Evolutionary conservation across 2,113 vertebrate genomes (phyloP).

Genomic region (Carlito syrichta): DNA sequence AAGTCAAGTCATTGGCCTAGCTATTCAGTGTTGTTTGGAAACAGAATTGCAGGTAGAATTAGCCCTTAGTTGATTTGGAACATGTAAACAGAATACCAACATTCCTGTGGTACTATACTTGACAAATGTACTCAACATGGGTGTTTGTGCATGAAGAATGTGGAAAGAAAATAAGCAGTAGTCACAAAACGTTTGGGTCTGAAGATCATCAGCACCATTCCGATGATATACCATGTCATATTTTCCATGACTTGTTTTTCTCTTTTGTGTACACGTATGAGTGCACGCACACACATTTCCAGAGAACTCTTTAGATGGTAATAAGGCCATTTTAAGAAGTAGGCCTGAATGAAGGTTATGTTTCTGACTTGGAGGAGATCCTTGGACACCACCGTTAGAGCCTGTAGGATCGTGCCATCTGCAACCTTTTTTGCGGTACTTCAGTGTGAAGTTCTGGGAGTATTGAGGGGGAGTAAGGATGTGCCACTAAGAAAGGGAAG

Average conservation of each 20-base stretch:
- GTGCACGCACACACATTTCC: background rate
- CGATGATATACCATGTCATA: too few species aligned
- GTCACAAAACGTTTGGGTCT: conserved; percentile 13
- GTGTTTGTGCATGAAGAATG: conserved; percentile 2
- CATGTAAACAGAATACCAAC: conserved; percentile 9
- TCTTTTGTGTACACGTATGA: background rate
- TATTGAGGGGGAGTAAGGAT: background rate
- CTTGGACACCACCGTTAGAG: background rate
- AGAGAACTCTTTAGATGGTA: background rate
- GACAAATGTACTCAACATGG: background rate
- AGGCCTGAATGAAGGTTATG: background rate
- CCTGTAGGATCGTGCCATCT: rapidly evolving
- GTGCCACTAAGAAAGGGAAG: background rate
- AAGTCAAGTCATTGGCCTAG: background rate
- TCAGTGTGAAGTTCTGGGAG: background rate
- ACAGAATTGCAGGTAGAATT: background rate
- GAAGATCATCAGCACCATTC: background rate
- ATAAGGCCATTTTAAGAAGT: background rate
- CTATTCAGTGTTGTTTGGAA: background rate
- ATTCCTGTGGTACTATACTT: conserved; percentile 17
- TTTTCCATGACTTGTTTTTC: too few species aligned
- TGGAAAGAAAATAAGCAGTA: conserved; percentile 39
- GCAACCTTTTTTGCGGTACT: background rate
- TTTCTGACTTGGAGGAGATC: background rate
- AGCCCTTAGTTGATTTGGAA: background rate